Evolutionary conservation across 2,113 vertebrate genomes (phyloP).

Genomic region (Chitala chitala): DNA sequence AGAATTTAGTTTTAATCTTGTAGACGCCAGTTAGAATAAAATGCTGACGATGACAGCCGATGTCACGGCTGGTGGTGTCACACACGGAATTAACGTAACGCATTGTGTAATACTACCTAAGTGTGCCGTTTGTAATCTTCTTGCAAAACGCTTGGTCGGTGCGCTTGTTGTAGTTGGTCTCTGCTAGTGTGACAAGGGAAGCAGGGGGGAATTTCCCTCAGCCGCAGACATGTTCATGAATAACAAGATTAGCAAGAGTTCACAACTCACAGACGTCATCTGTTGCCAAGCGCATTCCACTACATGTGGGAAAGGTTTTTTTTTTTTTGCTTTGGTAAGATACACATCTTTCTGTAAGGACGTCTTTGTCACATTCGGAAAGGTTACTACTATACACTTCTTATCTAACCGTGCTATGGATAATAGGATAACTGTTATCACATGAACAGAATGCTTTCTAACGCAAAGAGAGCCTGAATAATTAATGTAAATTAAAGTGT

Average conservation of each 20-base stretch:
- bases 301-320: constrained; percentile 12
- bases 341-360: not conserved
- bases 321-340: constrained; percentile 3
- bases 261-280: constrained; percentile 36
- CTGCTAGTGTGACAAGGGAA: constrained; percentile 20
- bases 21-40: not conserved
- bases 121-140: constrained; percentile 16
- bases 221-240: constrained; percentile 30
- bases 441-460: not conserved
- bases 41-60: not conserved
- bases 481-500: not conserved
- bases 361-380: not conserved
- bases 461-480: not conserved
- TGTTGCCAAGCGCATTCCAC: constrained; percentile 31
- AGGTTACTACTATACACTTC: not conserved
- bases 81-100: not conserved
- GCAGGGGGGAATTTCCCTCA: constrained; percentile 31
- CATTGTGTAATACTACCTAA: not conserved
- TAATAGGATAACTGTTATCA: not conserved
- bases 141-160: not conserved
- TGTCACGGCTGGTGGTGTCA: not conserved
- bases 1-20: constrained; percentile 12
- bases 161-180: constrained; percentile 10
- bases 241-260: constrained; percentile 31
- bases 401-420: not conserved